Evolutionary conservation across 2,113 vertebrate species (phyloP).

Genomic region (Redunca redunca): DNA sequence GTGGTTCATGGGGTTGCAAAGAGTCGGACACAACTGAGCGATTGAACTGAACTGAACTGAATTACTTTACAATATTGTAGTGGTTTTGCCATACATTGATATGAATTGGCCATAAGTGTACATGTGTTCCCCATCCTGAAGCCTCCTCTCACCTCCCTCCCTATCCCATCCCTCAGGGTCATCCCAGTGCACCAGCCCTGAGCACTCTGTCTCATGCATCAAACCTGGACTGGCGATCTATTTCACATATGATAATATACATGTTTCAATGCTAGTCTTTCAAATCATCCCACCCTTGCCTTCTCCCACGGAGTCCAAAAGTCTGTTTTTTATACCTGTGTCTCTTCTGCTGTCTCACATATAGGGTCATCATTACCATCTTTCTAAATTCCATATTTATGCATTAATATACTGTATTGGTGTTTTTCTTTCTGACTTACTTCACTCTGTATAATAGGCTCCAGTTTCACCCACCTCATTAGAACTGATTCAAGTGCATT

Average conservation of each 20-base stretch:
- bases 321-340: background rate
- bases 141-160: rapidly evolving
- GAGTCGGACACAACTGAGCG: rapidly evolving
- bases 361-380: background rate
- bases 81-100: background rate
- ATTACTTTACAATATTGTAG: background rate
- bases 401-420: background rate
- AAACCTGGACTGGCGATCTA: background rate
- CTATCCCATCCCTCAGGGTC: background rate
- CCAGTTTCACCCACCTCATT: background rate
- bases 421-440: background rate
- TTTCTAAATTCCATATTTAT: background rate
- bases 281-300: background rate
- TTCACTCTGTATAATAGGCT: background rate
- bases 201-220: background rate
- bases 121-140: no score
- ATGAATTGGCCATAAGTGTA: background rate
- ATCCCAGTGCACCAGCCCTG: background rate
- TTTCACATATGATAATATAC: background rate
- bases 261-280: background rate
- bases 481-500: background rate
- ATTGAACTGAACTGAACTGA: background rate
- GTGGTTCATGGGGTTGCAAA: rapidly evolving
- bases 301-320: background rate
- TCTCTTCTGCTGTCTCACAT: background rate